Conservation (phyloP, 2,113 vertebrate genomes). For the Barbus barbus region DNA sequence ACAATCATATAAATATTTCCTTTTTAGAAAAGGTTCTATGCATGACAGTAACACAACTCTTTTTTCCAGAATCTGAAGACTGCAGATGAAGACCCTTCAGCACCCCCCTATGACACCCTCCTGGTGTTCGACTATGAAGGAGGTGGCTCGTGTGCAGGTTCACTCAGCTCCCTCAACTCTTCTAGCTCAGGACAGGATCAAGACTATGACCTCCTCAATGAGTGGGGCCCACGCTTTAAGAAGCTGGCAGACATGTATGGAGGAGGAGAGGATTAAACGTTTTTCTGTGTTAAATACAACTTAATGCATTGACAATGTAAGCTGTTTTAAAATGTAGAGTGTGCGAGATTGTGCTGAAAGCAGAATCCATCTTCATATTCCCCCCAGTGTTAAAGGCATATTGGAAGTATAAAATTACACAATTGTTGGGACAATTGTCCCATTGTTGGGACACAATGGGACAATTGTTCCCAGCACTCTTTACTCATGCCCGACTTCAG, state of each 20-base stretch:
- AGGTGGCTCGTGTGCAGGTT: conserved; percentile 86
- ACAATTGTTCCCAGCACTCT: background rate
- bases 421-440: background rate
- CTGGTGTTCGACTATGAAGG: conserved; percentile 96
- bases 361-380: background rate
- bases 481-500: background rate
- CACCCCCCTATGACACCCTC: conserved; percentile 92
- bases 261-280: conserved; percentile 81
- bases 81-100: conserved; percentile 89
- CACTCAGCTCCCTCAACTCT: conserved; percentile 90
- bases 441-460: too few relatives aligned
- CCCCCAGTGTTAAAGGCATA: too few relatives aligned
- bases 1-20: too few relatives aligned
- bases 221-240: conserved; percentile 93
- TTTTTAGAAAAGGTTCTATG: background rate
- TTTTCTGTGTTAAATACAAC: background rate
- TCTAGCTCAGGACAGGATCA: conserved; percentile 82
- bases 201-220: conserved; percentile 84
- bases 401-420: background rate
- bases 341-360: background rate
- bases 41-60: background rate
- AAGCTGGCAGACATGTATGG: conserved; percentile 95
- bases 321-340: background rate
- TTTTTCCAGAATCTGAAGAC: conserved; percentile 85
- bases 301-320: background rate